Percentiles rank a stretch among this genome's conserved stretches.
Conservation (phyloP, 35 echinoderm and acorn worm species). For the Amphiura filiformis region DNA sequence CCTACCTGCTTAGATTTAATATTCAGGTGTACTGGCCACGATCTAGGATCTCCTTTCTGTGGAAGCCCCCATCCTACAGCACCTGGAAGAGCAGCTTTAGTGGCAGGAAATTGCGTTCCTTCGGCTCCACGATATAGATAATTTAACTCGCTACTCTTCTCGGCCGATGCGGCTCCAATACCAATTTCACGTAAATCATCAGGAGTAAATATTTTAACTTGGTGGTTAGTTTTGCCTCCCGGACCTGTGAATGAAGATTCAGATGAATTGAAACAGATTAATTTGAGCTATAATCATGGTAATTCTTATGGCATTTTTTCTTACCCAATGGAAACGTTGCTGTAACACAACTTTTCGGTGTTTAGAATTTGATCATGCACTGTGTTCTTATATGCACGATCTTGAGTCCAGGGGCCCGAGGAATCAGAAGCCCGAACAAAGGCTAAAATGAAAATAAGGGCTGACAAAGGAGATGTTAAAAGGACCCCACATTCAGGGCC, state of each 20-base stretch:
- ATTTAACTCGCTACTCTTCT: slow-evolving; percentile 49
- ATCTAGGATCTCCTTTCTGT: slow-evolving; percentile 51
- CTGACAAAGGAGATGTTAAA: too few relatives aligned
- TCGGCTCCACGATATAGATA: slow-evolving; percentile 54
- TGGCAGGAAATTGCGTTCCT: slow-evolving; percentile 29
- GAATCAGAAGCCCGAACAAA: too few relatives aligned
- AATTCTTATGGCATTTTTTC: too few relatives aligned
- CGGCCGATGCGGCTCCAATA: slow-evolving; percentile 20
- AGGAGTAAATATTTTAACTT: slow-evolving; percentile 6
- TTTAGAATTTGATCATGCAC: neutral
- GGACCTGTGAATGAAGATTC: slow-evolving; percentile 27
- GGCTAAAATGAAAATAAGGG: too few relatives aligned
- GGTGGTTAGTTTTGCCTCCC: slow-evolving; percentile 51
- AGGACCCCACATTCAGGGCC: too few relatives aligned
- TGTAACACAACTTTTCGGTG: neutral
- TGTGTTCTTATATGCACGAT: too few relatives aligned
- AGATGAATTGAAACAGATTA: neutral
- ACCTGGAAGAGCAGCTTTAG: slow-evolving; percentile 41
- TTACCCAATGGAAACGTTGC: neutral
- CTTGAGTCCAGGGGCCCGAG: too few relatives aligned
- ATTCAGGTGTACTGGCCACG: slow-evolving; percentile 72
- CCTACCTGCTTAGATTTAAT: slow-evolving; percentile 28
- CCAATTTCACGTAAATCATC: slow-evolving; percentile 39
- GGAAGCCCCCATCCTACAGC: slow-evolving; percentile 75
- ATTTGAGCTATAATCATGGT: neutral